Evolutionary conservation across 2,113 vertebrate species (phyloP), one percentile per base, ranked within the genome.

Genomic region (Oryzias woworae): DNA sequence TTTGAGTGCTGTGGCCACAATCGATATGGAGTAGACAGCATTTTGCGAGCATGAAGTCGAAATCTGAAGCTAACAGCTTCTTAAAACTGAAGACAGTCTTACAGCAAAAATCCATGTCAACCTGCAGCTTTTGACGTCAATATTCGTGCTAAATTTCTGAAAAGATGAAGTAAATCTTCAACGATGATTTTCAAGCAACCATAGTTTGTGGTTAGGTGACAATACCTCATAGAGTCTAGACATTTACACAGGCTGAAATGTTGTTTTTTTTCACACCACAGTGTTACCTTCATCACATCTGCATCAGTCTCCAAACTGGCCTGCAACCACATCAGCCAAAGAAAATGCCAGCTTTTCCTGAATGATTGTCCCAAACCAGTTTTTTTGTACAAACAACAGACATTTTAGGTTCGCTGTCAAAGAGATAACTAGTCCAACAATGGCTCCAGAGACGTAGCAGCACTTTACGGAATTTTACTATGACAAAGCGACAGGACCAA

Each of bases 261-360:
- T 90, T 92, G 84, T 90, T 91, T 91, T 88, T 88, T 88, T 88
- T 92, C 83, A 86, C 90, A 89, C 81, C 56, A 78, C 28, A 76
- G 68, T 87, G 88, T 78, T 86, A 92, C 90, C 87, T 92, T 86
- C 89, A 92, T 82, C 81, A 85, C 88, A 91, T 86, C 87, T 88
- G 86, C 73, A 73, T 53, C 12, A 26, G 23, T 83, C 75, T 86
- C 63, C 71, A 75, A 83, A 62, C 84, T 83, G 67, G 50, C 58
- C 66, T 58, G 62, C 53, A 53, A 52, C 45, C 69, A 73, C 66
- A 67, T 70, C 67, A 28, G 61, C 14, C 57, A 73, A 54, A 58
- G 31, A 62, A 28, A 52, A 62, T 57, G 28, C 64, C 48, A 53
- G 58, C 45, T 61, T 14, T 51, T 60, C 36, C 48, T 52, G 43